Base-by-base conservation (phyloP, 2,113 vertebrate genomes). In the Aix galericulata region DNA sequence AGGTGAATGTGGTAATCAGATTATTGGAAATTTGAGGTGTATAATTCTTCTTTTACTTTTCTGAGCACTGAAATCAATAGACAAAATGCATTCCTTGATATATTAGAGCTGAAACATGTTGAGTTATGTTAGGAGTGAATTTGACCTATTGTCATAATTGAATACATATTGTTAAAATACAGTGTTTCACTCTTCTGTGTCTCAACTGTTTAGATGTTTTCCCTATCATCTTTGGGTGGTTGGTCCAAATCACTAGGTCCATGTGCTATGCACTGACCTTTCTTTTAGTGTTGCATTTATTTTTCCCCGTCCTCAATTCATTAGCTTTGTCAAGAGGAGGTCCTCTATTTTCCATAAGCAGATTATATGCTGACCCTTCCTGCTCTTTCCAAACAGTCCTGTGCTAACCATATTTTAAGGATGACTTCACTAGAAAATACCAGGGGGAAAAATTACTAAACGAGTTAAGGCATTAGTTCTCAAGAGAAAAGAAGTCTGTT, bases 401-500 rank as follows among this genome's bases (percentile, higher is more conserved):
- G 67, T 56, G 42, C 82, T 95, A 94, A 95, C 93, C 74, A 0
- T 71, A 91, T 97, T 97, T 98, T 97, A 96, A 95, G 96, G 97
- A 89, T 97, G 97, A 96, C 95, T 97, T 97, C 94, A 95, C 78
- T 94, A 94, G 96, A 94, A 97, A 97, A 96, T 97, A 97, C 94
- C 82, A 58, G 91, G 86, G 91, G 90, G 95, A 89, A 88, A 96
- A 98, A 98, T 98, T 97, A 97, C 96, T 94, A 97, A 96, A 97
- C 94, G 97, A 98, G 97, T 94, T 97, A 98, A 98, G 96, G 97
- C 97, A 93, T 95, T 94, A 86, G 87, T 97, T 98, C 98, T 98
- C 97, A 26, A 77, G 97, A 98, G 97, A 94, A 96, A 90, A 96
- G 82, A 81, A 93, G 94, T 98, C 97, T 98, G 98, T 99, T 99